phyloP scores from a whole-genome alignment of 2,888 invertebrate genomes.

The Ethmia dodecea region DNA sequence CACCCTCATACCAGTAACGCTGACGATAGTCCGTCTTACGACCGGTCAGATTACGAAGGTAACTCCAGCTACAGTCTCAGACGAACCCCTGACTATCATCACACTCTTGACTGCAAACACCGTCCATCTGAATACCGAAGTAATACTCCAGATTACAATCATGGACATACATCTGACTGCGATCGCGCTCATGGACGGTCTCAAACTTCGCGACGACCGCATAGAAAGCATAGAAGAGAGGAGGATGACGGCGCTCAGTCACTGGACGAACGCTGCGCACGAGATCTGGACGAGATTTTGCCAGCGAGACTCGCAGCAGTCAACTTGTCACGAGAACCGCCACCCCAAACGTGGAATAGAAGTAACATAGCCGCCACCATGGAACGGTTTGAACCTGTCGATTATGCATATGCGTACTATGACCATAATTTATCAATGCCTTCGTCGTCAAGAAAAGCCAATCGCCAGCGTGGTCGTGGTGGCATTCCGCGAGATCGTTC shows the following conservation, averaged over 20 bases:
- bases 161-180: constrained; percentile 56
- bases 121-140: constrained; percentile 59
- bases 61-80: constrained; percentile 62
- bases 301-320: constrained; percentile 71
- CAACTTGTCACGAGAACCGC: constrained; percentile 59
- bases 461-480: constrained; percentile 66
- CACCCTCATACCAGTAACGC: constrained; percentile 66
- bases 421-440: constrained; percentile 84
- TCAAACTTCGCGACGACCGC: constrained; percentile 56
- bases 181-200: constrained; percentile 55
- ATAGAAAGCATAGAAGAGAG: constrained; percentile 55
- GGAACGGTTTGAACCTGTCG: constrained; percentile 82
- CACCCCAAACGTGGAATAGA: constrained; percentile 78
- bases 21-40: constrained; percentile 68
- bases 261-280: constrained; percentile 66
- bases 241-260: constrained; percentile 69
- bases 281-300: constrained; percentile 70
- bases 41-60: constrained; percentile 66
- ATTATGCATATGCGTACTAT: constrained; percentile 91
- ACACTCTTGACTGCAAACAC: constrained; percentile 61
- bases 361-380: constrained; percentile 81
- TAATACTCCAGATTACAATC: constrained; percentile 65
- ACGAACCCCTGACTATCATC: constrained; percentile 59
- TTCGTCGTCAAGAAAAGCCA: constrained; percentile 64
- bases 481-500: constrained; percentile 57